Percentiles rank a stretch among this genome's conserved stretches.
Conservation (phyloP, 2,113 vertebrate species). For the Oncorhynchus nerka region DNA sequence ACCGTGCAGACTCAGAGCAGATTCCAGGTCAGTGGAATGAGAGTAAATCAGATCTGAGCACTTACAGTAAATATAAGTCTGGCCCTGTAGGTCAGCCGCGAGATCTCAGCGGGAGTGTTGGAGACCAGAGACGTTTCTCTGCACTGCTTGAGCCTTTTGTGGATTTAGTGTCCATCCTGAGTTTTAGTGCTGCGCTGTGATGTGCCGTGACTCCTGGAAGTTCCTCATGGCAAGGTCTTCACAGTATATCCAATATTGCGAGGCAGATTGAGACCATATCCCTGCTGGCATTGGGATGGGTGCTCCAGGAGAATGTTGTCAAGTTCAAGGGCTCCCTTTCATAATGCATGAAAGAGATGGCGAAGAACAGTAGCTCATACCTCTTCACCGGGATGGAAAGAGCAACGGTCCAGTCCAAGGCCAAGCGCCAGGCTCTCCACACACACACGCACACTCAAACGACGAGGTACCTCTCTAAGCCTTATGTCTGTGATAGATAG, state of each 20-base stretch:
- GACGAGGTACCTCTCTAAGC: slow-evolving; percentile 47
- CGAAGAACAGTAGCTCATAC: background rate
- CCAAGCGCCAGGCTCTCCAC: slow-evolving; percentile 15
- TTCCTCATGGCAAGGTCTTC: slow-evolving; percentile 5
- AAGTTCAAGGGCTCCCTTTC: background rate
- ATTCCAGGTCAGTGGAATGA: slow-evolving; percentile 43
- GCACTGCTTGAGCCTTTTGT: slow-evolving; percentile 25
- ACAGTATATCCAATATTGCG: slow-evolving; percentile 11
- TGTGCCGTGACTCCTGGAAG: slow-evolving; percentile 13
- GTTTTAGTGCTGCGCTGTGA: slow-evolving; percentile 3
- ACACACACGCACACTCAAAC: slow-evolving; percentile 5
- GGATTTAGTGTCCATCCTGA: slow-evolving; percentile 36
- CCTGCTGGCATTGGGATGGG: background rate
- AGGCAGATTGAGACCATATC: background rate
- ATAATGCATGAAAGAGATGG: background rate
- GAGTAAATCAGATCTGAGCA: slow-evolving; percentile 47
- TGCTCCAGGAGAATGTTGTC: background rate
- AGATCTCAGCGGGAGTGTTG: slow-evolving; percentile 33
- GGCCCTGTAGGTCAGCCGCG: background rate
- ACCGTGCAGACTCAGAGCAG: slow-evolving; percentile 16
- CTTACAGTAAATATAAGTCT: slow-evolving; percentile 1
- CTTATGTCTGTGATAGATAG: slow-evolving; percentile 57
- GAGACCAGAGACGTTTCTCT: slow-evolving; percentile 14
- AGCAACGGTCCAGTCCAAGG: slow-evolving; percentile 32
- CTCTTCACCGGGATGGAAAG: slow-evolving; percentile 22